phyloP scores from a whole-genome alignment of 1,140 invertebrate species.

The Solenopsis fugax region DNA sequence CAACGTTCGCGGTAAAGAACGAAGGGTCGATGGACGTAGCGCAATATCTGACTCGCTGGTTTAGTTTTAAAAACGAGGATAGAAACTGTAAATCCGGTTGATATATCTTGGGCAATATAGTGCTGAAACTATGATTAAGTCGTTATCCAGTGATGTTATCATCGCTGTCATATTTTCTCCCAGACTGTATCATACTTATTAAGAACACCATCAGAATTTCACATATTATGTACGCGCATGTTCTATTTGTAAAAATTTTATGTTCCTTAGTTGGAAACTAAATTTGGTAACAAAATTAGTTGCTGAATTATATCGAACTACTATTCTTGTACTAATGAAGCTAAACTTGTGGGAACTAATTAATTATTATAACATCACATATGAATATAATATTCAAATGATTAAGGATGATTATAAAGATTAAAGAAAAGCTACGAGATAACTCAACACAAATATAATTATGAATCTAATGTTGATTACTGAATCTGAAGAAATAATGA shows the following conservation, averaged over 20 bases:
- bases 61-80: slow-evolving; percentile 7
- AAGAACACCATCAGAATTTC: not conserved
- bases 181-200: slow-evolving; percentile 5
- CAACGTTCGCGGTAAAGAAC: slow-evolving; percentile 20
- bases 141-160: not conserved
- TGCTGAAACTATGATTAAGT: slow-evolving; percentile 35
- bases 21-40: not conserved
- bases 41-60: slow-evolving; percentile 5
- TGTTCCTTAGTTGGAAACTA: not conserved
- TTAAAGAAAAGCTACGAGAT: not conserved
- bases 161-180: not conserved
- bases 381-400: not conserved
- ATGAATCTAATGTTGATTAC: not conserved
- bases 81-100: slow-evolving; percentile 13
- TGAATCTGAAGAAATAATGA: not conserved
- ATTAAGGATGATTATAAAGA: not conserved
- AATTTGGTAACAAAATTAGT: slow-evolving; percentile 1
- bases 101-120: slow-evolving; percentile 21
- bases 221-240: not conserved
- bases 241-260: not conserved
- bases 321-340: not conserved
- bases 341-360: not conserved
- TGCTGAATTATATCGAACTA: not conserved
- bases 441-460: not conserved
- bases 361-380: not conserved